Evolutionary conservation across 2,797 vertebrate genomes (phyloP).

Genomic region (Sphenopsis melanotis): DNA sequence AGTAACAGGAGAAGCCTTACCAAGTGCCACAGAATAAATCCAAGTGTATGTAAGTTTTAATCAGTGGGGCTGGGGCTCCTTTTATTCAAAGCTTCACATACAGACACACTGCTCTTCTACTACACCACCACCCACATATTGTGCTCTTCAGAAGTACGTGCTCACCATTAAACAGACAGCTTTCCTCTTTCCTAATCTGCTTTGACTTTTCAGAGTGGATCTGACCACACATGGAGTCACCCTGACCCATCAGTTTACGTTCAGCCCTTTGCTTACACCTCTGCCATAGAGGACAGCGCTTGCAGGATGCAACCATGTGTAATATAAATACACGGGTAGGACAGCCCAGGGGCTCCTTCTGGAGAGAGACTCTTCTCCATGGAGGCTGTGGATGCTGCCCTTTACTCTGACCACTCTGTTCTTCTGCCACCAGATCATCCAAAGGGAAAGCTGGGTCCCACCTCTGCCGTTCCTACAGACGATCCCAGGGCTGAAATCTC

Average conservation of each 20-base stretch:
- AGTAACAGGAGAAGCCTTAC: not conserved
- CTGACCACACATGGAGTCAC: conserved; percentile 26
- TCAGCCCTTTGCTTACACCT: not conserved
- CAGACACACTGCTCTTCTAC: not conserved
- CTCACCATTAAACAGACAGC: not conserved
- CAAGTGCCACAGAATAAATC: not conserved
- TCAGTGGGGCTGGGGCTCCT: not conserved
- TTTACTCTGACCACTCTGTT: not conserved
- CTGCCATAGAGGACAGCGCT: not conserved
- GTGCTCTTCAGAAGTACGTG: not conserved
- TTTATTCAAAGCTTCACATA: not conserved
- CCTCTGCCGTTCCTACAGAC: fast-evolving
- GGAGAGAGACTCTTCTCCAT: not conserved
- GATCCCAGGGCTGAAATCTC: not conserved
- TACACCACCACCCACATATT: not conserved
- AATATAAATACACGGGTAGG: not conserved
- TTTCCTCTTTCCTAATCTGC: not conserved
- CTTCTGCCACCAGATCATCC: not conserved
- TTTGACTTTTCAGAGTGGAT: not conserved
- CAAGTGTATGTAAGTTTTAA: not conserved
- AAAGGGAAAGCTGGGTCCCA: fast-evolving
- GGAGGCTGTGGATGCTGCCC: fast-evolving
- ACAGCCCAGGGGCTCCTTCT: not conserved
- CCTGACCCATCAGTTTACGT: not conserved
- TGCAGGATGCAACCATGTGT: not conserved